Base-by-base conservation (phyloP, 2,888 invertebrate species). In the Monopis laevigella region DNA sequence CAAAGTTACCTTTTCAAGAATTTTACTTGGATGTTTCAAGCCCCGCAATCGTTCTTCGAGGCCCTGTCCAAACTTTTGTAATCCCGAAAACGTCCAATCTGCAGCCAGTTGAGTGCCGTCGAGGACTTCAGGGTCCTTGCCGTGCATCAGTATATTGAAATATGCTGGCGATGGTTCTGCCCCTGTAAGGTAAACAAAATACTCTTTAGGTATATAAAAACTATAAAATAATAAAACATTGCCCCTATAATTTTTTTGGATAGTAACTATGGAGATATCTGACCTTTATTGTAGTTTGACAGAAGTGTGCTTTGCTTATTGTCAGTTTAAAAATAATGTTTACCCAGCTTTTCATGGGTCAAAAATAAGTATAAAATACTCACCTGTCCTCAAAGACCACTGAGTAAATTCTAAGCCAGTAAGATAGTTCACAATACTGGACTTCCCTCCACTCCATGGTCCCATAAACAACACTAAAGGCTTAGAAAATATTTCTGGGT, bases 361-460 rank as follows among this genome's bases (percentile, higher is more conserved):
- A n/a, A n/a, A n/a, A n/a, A n/a, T n/a, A n/a, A n/a, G n/a, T n/a
- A n/a, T n/a, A n/a, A n/a, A n/a, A n/a, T n/a, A n/a, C 14, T 21
- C 81, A 94, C 96, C 96, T 66, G 95, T 93, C 78, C 93, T 86
- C 49, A 96, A 75, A 44, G 94, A 88, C 65, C 89, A 88, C 51
- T 88, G 85, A 18, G 88, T 90, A 62, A 92, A 92, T 66, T 96
- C 94, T 49, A 92, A 89, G 46, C 93, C 91, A 28, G 94, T 85
- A 48, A 97, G 82, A 71, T 97, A 96, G 71, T 97, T 97, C 48
- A 96, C 88, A 51, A 96, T 93, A 40, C 94, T 90, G 1, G 96
- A 95, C 78, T 97, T 97, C 48, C 97, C 97, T 44, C 96, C 95
- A 58, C 95, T 95, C 93, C 96, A 96, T 27, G 96, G 96, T 29